Evolutionary conservation across 1,140 invertebrate genomes (phyloP).

Genomic region (Heliconius hermathena): DNA sequence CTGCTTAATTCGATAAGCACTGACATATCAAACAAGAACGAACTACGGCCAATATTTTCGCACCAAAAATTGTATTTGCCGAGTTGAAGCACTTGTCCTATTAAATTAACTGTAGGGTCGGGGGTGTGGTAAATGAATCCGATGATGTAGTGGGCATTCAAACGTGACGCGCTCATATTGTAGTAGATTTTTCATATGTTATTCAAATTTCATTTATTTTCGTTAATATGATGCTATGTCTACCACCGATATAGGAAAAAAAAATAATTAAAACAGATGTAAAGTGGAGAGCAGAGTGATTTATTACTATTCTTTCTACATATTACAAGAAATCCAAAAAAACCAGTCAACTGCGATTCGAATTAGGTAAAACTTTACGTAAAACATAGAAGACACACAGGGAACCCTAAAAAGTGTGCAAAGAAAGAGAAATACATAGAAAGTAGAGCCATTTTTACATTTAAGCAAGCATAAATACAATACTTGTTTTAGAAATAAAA

Average conservation of each 20-base stretch:
- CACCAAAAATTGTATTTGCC: slow-evolving; percentile 62
- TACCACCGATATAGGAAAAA: too few relatives aligned
- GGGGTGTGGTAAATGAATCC: slow-evolving; percentile 22
- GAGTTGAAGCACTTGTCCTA: slow-evolving; percentile 39
- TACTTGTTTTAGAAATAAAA: slow-evolving; percentile 23
- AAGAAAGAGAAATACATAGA: too few relatives aligned
- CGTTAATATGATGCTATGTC: too few relatives aligned
- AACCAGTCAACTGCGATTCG: too few relatives aligned
- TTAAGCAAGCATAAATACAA: slow-evolving; percentile 23
- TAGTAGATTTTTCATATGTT: slow-evolving; percentile 9
- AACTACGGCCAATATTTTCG: slow-evolving; percentile 56
- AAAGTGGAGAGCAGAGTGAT: too few relatives aligned
- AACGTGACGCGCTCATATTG: not conserved
- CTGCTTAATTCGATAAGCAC: slow-evolving; percentile 16
- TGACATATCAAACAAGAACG: slow-evolving; percentile 33
- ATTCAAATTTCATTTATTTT: not conserved
- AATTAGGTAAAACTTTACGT: too few relatives aligned
- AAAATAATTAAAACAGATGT: too few relatives aligned
- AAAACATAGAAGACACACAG: too few relatives aligned
- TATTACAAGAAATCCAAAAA: too few relatives aligned
- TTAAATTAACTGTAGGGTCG: slow-evolving; percentile 48
- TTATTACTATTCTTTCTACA: too few relatives aligned
- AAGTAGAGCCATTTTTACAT: not conserved
- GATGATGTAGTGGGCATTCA: slow-evolving; percentile 12
- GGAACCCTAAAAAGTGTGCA: too few relatives aligned